Conservation (phyloP, 2,113 vertebrate species). For the Erythrolamprus reginae region DNA sequence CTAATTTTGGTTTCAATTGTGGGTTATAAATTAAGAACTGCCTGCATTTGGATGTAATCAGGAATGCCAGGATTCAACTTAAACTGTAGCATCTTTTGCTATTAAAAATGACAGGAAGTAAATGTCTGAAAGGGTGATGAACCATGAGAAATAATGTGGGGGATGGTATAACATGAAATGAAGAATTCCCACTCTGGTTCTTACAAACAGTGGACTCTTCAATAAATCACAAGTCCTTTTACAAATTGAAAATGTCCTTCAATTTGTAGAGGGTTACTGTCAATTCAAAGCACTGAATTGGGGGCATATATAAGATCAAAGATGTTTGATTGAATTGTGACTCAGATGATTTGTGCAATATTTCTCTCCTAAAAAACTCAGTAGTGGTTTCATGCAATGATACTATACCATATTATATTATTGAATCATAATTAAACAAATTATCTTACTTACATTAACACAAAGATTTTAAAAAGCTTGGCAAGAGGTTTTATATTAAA, state of each 20-base stretch:
- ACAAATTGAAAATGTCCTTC: not conserved
- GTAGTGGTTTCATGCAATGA: not conserved
- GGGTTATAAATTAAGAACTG: not conserved
- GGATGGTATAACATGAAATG: not conserved
- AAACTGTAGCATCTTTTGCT: not conserved
- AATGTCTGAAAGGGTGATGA: not conserved
- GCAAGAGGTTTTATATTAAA: slow-evolving; percentile 30
- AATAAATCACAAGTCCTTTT: not conserved
- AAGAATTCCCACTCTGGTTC: too few relatives aligned
- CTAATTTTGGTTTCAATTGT: not conserved
- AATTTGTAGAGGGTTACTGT: not conserved
- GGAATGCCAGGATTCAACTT: not conserved
- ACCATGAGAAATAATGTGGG: not conserved
- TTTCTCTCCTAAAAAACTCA: not conserved
- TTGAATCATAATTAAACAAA: not conserved
- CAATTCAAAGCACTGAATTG: not conserved
- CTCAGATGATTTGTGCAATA: not conserved
- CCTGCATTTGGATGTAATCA: not conserved
- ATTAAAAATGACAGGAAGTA: not conserved
- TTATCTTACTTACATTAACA: slow-evolving; percentile 22
- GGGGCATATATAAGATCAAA: not conserved
- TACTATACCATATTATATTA: not conserved
- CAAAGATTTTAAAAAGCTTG: slow-evolving; percentile 19
- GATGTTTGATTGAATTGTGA: not conserved
- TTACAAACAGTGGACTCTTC: not conserved